phyloP scores from a whole-genome alignment of 2,888 invertebrate species.

The Plagodis dolabraria region DNA sequence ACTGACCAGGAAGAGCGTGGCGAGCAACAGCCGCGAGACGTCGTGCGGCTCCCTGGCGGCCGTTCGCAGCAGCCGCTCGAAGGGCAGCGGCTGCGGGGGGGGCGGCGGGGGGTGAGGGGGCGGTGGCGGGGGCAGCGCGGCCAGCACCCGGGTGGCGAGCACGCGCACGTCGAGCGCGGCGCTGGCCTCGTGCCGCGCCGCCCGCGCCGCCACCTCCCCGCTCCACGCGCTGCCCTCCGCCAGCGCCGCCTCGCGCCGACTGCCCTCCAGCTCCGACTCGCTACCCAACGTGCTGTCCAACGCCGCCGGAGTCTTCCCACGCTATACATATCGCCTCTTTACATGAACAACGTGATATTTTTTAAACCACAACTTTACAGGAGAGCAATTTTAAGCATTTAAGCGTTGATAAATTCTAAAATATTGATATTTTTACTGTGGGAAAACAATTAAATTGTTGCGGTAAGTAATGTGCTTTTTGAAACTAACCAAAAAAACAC shows the following conservation, averaged over 20 bases:
- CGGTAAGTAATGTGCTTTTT: no score
- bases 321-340: no score
- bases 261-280: not conserved
- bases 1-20: conserved; percentile 51
- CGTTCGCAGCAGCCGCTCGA: conserved; percentile 35
- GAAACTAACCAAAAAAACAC: no score
- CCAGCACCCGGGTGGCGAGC: conserved; percentile 35
- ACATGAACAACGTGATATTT: no score
- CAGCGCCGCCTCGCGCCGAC: conserved; percentile 10
- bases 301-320: no score
- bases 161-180: conserved; percentile 38
- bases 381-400: no score
- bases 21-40: conserved; percentile 44
- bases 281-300: conserved; percentile 12
- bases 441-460: no score
- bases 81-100: conserved; percentile 37
- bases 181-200: conserved; percentile 21
- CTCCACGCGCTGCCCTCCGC: conserved; percentile 10
- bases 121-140: conserved; percentile 38
- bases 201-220: conserved; percentile 24
- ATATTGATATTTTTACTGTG: no score
- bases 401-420: no score
- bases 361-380: no score
- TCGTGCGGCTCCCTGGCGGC: not conserved
- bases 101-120: conserved; percentile 41